Conservation (phyloP, 2,888 invertebrate species). For the Rambutsinella grinnellia region DNA sequence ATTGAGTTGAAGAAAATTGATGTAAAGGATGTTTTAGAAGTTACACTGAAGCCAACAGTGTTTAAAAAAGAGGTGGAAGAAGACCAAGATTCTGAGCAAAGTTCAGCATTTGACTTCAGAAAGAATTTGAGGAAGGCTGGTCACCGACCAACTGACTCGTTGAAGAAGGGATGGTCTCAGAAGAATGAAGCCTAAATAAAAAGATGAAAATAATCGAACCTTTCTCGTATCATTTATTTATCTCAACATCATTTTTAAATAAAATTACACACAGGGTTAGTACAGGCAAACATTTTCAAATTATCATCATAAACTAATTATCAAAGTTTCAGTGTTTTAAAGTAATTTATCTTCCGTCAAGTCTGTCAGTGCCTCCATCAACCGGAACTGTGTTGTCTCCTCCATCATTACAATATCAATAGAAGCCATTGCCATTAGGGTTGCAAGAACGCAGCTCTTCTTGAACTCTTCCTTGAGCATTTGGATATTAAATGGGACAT, state of each 20-base stretch:
- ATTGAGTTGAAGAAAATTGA: conserved; percentile 13
- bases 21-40: conserved; percentile 15
- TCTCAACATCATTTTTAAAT: no score
- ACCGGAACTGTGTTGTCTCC: conserved; percentile 47
- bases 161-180: conserved; percentile 49
- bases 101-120: conserved; percentile 34
- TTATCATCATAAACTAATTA: no score
- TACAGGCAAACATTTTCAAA: no score
- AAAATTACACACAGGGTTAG: no score
- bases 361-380: conserved; percentile 57
- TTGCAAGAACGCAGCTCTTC: conserved; percentile 58
- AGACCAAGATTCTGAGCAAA: neutral
- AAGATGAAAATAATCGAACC: no score
- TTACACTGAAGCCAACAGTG: conserved; percentile 11
- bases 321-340: no score
- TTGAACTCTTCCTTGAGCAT: conserved; percentile 45
- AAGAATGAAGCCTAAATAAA: conserved; percentile 17
- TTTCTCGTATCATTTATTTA: no score
- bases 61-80: conserved; percentile 3
- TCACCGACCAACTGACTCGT: conserved; percentile 47
- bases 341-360: conserved; percentile 54
- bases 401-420: conserved; percentile 56
- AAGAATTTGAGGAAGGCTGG: conserved; percentile 42
- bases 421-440: conserved; percentile 57
- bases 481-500: conserved; percentile 51